Percentiles rank a stretch among this genome's conserved stretches.
phyloP scores from a whole-genome alignment of 2,888 invertebrate species.

The Apotomis capreana region DNA sequence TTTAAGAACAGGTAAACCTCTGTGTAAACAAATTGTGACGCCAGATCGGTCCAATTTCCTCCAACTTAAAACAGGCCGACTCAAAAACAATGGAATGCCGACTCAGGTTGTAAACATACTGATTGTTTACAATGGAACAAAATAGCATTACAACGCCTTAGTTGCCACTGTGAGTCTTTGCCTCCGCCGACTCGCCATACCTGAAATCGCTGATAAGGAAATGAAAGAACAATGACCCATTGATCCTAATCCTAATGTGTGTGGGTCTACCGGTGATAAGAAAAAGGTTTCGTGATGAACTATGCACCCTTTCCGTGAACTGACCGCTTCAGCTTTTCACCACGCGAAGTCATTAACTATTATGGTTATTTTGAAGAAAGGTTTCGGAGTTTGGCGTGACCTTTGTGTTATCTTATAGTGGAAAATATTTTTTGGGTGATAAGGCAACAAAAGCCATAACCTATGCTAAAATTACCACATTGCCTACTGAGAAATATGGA shows the following conservation, averaged over 20 bases:
- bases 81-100: slow-evolving; percentile 62
- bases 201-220: slow-evolving; percentile 15
- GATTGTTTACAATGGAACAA: slow-evolving; percentile 63
- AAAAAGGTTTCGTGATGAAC: slow-evolving; percentile 20
- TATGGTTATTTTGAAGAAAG: slow-evolving; percentile 16
- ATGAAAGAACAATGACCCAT: slow-evolving; percentile 23
- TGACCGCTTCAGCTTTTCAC: not conserved
- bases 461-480: not conserved
- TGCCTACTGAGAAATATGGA: not conserved
- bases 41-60: slow-evolving; percentile 43
- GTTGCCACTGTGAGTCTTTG: slow-evolving; percentile 72
- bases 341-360: slow-evolving; percentile 6
- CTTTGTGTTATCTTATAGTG: slow-evolving; percentile 13
- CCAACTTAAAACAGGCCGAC: slow-evolving; percentile 56
- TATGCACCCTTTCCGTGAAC: slow-evolving; percentile 28
- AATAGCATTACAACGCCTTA: slow-evolving; percentile 68
- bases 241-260: slow-evolving; percentile 22
- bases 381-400: slow-evolving; percentile 14
- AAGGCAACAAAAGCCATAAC: not conserved
- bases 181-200: slow-evolving; percentile 31
- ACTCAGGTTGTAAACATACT: slow-evolving; percentile 57
- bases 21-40: slow-evolving; percentile 34
- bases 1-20: slow-evolving; percentile 41
- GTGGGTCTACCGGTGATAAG: slow-evolving; percentile 20
- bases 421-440: not conserved